Percentiles rank a stretch among this genome's conserved stretches.
Evolutionary conservation across 2,888 invertebrate genomes (phyloP).

Genomic region (Theretra japonica): DNA sequence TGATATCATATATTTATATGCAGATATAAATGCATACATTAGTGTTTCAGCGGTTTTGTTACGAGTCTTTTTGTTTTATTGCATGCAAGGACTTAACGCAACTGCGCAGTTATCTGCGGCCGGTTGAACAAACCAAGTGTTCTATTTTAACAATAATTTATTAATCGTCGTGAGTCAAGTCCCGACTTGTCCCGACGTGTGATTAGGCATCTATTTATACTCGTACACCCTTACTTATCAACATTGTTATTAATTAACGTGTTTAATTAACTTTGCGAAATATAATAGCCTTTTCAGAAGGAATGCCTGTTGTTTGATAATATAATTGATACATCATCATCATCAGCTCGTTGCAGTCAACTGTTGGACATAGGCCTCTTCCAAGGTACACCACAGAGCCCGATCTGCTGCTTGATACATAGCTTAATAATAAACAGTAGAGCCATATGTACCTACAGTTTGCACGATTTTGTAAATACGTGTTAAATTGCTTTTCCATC

Average conservation of each 20-base stretch:
- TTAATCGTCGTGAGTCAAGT: slow-evolving; percentile 24
- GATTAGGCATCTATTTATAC: slow-evolving; percentile 20
- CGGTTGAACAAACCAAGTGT: slow-evolving; percentile 29
- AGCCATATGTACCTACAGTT: too few species aligned
- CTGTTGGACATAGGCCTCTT: too few species aligned
- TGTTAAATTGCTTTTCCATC: too few species aligned
- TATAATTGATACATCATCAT: too few species aligned
- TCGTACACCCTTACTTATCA: slow-evolving; percentile 12
- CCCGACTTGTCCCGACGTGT: slow-evolving; percentile 28
- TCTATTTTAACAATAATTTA: slow-evolving; percentile 31
- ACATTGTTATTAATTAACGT: neutral
- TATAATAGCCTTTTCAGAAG: neutral
- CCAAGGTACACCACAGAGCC: too few species aligned
- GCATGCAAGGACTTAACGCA: neutral
- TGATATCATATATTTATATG: too few species aligned
- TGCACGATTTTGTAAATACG: too few species aligned
- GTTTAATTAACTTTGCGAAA: neutral
- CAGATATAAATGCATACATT: neutral
- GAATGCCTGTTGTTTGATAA: neutral
- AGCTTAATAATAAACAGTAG: too few species aligned
- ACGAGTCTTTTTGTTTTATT: neutral
- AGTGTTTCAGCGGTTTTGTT: neutral
- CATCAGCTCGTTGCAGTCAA: too few species aligned
- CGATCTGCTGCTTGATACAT: too few species aligned
- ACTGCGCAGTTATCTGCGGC: slow-evolving; percentile 21